Conservation (phyloP, 2,797 vertebrate genomes). For the Craterocephalus amniculus region DNA sequence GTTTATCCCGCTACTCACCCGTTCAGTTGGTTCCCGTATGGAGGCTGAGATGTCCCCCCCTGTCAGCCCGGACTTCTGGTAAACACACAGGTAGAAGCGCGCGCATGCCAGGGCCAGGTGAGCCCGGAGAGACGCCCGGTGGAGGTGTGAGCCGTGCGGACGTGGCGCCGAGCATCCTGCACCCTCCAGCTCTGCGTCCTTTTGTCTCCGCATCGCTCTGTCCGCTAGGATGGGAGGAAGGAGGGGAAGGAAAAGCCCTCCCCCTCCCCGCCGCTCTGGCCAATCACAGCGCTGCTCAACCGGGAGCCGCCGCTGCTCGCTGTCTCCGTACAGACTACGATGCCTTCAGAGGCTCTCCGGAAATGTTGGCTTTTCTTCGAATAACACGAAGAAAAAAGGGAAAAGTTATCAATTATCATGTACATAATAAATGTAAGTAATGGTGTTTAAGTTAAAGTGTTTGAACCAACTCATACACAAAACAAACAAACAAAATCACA, state of each 20-base stretch:
- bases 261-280: conserved; percentile 31
- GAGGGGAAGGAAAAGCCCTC: conserved; percentile 7
- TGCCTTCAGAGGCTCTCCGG: conserved; percentile 41
- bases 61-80: conserved; percentile 48
- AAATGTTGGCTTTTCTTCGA: background rate
- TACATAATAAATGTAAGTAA: too few relatives aligned
- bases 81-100: conserved; percentile 15
- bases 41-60: conserved; percentile 51
- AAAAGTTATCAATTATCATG: background rate
- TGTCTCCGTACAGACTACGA: conserved; percentile 82
- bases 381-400: background rate
- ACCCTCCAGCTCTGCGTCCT: conserved; percentile 66
- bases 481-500: too few relatives aligned
- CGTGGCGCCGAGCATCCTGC: conserved; percentile 59
- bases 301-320: conserved; percentile 59
- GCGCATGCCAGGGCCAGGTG: conserved; percentile 50
- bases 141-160: conserved; percentile 29
- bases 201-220: conserved; percentile 81
- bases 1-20: conserved; percentile 72
- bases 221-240: conserved; percentile 64
- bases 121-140: conserved; percentile 26
- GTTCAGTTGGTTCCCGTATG: conserved; percentile 62
- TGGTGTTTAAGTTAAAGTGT: too few relatives aligned
- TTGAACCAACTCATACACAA: too few relatives aligned
- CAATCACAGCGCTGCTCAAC: conserved; percentile 71